Percentiles rank a stretch among this genome's conserved stretches.
phyloP scores from a whole-genome alignment of 2,888 invertebrate species.

The Synergus gifuensis region DNA sequence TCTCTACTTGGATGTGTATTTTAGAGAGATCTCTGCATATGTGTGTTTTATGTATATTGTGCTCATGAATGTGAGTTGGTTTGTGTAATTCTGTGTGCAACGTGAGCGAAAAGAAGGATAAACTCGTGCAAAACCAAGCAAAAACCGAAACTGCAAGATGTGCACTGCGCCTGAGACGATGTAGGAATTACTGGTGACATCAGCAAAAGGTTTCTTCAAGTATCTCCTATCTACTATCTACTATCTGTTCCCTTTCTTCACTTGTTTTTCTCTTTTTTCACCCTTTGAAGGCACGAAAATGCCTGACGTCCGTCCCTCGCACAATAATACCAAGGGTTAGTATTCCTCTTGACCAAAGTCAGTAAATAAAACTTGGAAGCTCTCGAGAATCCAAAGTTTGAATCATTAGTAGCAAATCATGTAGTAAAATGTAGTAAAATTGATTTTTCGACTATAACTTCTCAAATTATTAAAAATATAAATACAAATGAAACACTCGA shows the following conservation, averaged over 20 bases:
- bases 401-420: not conserved
- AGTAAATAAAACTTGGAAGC: not conserved
- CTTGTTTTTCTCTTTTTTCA: constrained; percentile 45
- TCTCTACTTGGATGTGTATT: not conserved
- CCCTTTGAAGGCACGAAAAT: constrained; percentile 52
- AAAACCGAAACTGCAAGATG: constrained; percentile 70
- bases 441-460: no score
- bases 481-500: no score
- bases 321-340: constrained; percentile 26
- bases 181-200: constrained; percentile 69
- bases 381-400: not conserved
- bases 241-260: constrained; percentile 41
- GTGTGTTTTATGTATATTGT: constrained; percentile 45
- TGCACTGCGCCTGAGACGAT: constrained; percentile 60
- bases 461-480: no score
- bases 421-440: no score
- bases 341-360: constrained; percentile 27
- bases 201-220: constrained; percentile 68
- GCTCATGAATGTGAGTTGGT: constrained; percentile 30
- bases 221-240: constrained; percentile 49
- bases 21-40: constrained; percentile 28
- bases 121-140: constrained; percentile 49
- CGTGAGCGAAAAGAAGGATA: constrained; percentile 53
- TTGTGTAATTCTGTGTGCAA: constrained; percentile 43
- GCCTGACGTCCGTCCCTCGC: not conserved